A percentile compares a stretch with the other conserved stretches of the same genome.
phyloP scores from a whole-genome alignment of 2,888 invertebrate genomes.

The Eilema sororculum region DNA sequence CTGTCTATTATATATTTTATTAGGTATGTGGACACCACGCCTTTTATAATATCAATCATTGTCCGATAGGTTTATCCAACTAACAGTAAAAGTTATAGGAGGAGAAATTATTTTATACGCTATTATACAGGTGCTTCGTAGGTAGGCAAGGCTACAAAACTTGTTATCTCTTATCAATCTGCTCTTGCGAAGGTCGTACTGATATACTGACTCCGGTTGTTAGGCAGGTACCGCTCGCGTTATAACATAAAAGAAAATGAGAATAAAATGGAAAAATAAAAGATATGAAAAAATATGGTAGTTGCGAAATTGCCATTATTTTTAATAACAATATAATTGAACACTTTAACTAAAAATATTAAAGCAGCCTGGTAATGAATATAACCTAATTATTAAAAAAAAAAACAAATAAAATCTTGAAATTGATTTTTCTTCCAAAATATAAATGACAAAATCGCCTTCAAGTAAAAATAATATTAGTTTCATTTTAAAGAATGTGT shows the following conservation, averaged over 20 bases:
- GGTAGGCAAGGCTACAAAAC: constrained; percentile 52
- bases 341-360: background rate
- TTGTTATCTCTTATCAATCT: constrained; percentile 85
- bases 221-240: constrained; percentile 37
- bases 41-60: background rate
- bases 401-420: no score
- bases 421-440: background rate
- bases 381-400: no score
- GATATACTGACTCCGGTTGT: constrained; percentile 62
- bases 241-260: constrained; percentile 14
- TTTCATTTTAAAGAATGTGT: background rate
- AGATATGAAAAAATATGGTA: background rate
- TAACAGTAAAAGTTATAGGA: constrained; percentile 32
- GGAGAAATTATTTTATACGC: constrained; percentile 24
- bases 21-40: background rate
- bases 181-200: constrained; percentile 82
- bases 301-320: background rate
- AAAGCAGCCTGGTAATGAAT: no score
- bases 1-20: constrained; percentile 9
- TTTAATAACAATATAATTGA: background rate
- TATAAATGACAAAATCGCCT: background rate
- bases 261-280: background rate
- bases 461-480: background rate
- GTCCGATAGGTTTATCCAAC: background rate
- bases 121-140: constrained; percentile 37